Conservation (phyloP, 2,888 invertebrate species). For the Eubasilissa splendida region DNA sequence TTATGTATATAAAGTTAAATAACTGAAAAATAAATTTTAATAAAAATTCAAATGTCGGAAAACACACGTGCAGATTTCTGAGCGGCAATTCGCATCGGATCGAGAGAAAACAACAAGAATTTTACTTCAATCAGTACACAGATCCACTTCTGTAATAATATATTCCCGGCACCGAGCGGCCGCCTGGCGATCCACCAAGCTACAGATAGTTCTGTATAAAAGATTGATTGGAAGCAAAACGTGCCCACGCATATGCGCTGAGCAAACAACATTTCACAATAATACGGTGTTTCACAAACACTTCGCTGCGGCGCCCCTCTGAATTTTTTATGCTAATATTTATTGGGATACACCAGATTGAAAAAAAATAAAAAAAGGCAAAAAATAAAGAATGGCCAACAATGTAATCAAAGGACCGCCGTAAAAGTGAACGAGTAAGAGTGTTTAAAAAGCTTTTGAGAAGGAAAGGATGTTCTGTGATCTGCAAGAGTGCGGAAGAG, state of each 20-base stretch:
- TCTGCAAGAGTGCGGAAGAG: no score
- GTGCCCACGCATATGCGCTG: slow-evolving; percentile 29
- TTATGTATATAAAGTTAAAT: no score
- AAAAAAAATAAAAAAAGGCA: no score
- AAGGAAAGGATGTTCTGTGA: no score
- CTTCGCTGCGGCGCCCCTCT: background rate
- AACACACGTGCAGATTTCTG: background rate
- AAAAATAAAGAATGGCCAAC: no score
- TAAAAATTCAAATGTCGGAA: slow-evolving; percentile 24
- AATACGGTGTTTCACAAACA: background rate
- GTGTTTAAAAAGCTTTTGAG: no score
- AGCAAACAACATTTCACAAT: slow-evolving; percentile 16
- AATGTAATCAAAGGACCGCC: no score
- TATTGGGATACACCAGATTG: no score
- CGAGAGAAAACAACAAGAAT: slow-evolving; percentile 15
- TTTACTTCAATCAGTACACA: slow-evolving; percentile 19
- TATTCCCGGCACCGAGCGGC: slow-evolving; percentile 5
- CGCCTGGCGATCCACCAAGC: background rate
- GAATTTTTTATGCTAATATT: no score
- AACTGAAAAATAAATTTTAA: background rate
- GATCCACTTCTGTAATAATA: slow-evolving; percentile 15
- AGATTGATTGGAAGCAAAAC: slow-evolving; percentile 40
- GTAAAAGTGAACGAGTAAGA: no score
- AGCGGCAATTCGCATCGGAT: slow-evolving; percentile 10
- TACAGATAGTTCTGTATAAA: slow-evolving; percentile 20